Conservation (phyloP, 2,888 invertebrate genomes). For the Tuta absoluta region DNA sequence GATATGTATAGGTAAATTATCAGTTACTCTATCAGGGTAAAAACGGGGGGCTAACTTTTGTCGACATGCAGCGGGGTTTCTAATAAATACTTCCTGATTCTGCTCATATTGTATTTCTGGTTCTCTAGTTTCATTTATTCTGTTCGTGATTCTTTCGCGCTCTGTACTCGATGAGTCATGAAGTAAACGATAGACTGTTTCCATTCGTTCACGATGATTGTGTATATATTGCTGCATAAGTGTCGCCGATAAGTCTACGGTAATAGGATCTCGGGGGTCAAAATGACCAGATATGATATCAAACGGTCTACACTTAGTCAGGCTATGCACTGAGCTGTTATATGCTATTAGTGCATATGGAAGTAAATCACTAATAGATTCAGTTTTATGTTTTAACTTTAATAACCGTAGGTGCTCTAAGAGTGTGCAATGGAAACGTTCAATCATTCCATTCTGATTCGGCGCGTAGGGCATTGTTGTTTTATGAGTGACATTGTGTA, state of each 20-base stretch:
- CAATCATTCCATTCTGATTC: conserved; percentile 36
- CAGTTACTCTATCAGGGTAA: neutral
- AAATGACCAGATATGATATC: conserved; percentile 6
- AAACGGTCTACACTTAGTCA: conserved; percentile 37
- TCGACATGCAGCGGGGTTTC: neutral
- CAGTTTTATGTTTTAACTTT: conserved; percentile 27
- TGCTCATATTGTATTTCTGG: neutral
- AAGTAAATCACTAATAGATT: conserved; percentile 28
- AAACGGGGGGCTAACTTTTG: neutral
- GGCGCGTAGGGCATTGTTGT: conserved; percentile 30
- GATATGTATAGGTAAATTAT: neutral
- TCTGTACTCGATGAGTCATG: neutral
- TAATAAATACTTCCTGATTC: conserved; percentile 3
- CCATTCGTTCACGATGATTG: neutral
- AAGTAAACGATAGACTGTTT: neutral
- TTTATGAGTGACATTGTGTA: conserved; percentile 38
- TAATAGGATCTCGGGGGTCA: conserved; percentile 8
- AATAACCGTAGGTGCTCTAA: conserved; percentile 28
- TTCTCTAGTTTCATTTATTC: neutral
- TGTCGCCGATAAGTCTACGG: neutral
- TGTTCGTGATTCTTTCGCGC: neutral
- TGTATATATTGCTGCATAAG: neutral
- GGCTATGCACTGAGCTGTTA: conserved; percentile 38
- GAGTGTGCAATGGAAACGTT: too few relatives aligned
- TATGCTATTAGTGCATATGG: conserved; percentile 37